Percentiles rank a stretch among this genome's conserved stretches.
Evolutionary conservation across 1,140 invertebrate genomes (phyloP).

Genomic region (Eulimnadia texana): DNA sequence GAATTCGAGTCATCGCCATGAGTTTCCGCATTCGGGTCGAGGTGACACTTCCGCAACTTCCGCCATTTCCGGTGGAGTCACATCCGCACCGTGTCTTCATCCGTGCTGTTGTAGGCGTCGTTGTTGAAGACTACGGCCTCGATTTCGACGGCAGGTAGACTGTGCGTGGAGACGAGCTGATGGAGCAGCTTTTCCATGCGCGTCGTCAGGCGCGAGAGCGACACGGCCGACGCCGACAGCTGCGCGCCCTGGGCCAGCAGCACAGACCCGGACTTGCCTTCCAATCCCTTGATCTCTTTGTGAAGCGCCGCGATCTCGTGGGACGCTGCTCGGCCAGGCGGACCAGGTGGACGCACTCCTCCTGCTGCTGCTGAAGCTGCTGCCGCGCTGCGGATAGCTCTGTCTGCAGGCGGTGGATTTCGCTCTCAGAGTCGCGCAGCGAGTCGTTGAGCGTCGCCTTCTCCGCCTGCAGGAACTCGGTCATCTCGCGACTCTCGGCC

Average conservation of each 20-base stretch:
- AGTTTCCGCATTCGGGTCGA: neutral
- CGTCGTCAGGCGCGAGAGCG: slow-evolving; percentile 48
- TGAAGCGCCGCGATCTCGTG: slow-evolving; percentile 51
- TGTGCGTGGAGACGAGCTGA: slow-evolving; percentile 52
- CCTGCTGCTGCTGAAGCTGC: slow-evolving; percentile 47
- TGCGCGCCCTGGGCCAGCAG: slow-evolving; percentile 51
- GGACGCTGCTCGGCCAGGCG: slow-evolving; percentile 58
- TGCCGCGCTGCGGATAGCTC: slow-evolving; percentile 28
- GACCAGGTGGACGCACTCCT: slow-evolving; percentile 60
- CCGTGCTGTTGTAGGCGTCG: slow-evolving; percentile 39
- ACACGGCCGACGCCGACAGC: slow-evolving; percentile 50
- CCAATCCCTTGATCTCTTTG: slow-evolving; percentile 42
- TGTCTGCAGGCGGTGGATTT: slow-evolving; percentile 25
- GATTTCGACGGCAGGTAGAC: slow-evolving; percentile 55
- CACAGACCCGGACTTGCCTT: slow-evolving; percentile 44
- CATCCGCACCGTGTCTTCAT: neutral
- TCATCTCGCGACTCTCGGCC: slow-evolving; percentile 50
- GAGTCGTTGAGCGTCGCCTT: slow-evolving; percentile 53
- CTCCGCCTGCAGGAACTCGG: slow-evolving; percentile 62
- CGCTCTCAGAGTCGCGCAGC: slow-evolving; percentile 52
- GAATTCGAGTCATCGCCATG: neutral
- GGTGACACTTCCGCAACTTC: no score
- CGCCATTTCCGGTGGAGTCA: neutral
- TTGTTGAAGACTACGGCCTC: slow-evolving; percentile 60
- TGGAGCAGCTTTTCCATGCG: slow-evolving; percentile 52